phyloP scores from a whole-genome alignment of 2,113 vertebrate species.

The Psilopsiagon aymara region DNA sequence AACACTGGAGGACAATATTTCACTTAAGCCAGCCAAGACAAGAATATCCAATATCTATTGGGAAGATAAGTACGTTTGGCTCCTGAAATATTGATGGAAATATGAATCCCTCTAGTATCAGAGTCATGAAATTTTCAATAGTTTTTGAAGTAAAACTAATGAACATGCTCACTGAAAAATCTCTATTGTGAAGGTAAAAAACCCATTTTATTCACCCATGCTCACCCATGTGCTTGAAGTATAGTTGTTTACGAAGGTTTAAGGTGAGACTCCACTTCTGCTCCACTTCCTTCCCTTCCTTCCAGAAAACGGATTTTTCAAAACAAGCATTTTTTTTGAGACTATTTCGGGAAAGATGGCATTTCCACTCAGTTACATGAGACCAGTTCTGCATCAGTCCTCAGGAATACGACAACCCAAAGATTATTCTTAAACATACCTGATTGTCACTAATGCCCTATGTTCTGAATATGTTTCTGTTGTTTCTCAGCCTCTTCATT shows the following conservation, averaged over 20 bases:
- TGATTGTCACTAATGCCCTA: background rate
- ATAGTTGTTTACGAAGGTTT: background rate
- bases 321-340: background rate
- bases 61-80: background rate
- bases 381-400: background rate
- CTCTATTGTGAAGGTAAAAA: background rate
- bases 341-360: background rate
- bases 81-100: constrained; percentile 18
- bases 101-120: background rate
- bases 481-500: background rate
- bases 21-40: background rate
- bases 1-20: background rate
- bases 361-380: background rate
- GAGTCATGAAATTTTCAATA: background rate
- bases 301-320: background rate
- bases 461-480: background rate
- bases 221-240: background rate
- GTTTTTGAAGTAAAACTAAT: background rate
- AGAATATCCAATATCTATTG: constrained; percentile 4
- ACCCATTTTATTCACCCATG: background rate
- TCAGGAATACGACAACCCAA: background rate
- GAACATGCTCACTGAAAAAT: background rate
- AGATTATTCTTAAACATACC: background rate
- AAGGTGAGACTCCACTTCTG: background rate
- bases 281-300: background rate